phyloP scores from a whole-genome alignment of 2,888 invertebrate genomes.

The Nebria brevicollis region DNA sequence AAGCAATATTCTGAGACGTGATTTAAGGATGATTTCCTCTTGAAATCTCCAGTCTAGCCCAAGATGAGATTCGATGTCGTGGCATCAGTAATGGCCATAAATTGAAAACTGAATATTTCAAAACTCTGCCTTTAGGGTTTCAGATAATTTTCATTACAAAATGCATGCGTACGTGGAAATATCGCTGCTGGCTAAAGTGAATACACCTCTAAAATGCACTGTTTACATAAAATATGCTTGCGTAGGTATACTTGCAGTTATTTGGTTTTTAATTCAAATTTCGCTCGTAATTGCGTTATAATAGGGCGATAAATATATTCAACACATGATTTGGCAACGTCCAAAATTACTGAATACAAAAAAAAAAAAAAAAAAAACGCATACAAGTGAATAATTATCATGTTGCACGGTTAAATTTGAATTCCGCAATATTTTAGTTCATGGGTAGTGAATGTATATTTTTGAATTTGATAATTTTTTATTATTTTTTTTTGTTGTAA shows the following conservation, averaged over 20 bases:
- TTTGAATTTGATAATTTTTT: too few species aligned
- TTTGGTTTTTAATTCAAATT: not conserved
- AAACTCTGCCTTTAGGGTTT: not conserved
- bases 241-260: not conserved
- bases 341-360: not conserved
- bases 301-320: slow-evolving; percentile 34
- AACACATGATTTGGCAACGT: slow-evolving; percentile 38
- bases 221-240: not conserved
- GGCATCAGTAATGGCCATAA: not conserved
- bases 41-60: too few species aligned
- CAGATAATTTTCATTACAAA: not conserved
- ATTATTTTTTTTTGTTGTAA: too few species aligned
- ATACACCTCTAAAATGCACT: not conserved
- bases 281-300: slow-evolving; percentile 35
- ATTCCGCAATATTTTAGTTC: slow-evolving; percentile 26
- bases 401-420: slow-evolving; percentile 30
- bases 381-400: slow-evolving; percentile 33
- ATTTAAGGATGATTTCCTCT: too few species aligned
- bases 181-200: not conserved
- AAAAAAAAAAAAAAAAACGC: not conserved
- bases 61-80: too few species aligned
- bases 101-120: not conserved
- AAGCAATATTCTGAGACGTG: too few species aligned
- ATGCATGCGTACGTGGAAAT: not conserved
- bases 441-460: slow-evolving; percentile 4